Conservation (phyloP, 2,113 vertebrate genomes). For the Climacteris rufus region DNA sequence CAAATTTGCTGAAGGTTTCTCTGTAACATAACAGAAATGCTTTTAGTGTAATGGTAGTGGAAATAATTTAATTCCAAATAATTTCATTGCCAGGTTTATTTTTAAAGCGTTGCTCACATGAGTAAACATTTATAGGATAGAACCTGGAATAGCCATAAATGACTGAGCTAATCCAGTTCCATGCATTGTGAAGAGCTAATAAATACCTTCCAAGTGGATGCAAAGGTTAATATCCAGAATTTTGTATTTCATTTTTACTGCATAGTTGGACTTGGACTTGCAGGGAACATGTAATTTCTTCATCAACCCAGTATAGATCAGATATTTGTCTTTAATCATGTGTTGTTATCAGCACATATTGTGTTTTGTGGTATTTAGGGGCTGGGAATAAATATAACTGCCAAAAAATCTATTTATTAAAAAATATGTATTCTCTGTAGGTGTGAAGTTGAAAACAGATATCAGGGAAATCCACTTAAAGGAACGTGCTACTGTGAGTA, state of each 20-base stretch:
- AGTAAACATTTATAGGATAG: not conserved
- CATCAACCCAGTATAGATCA: not conserved
- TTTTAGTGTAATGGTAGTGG: constrained; percentile 13
- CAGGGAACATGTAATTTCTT: not conserved
- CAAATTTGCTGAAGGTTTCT: constrained; percentile 10
- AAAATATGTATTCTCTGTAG: constrained; percentile 60
- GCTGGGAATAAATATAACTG: not conserved
- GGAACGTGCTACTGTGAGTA: constrained; percentile 99
- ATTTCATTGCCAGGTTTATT: constrained; percentile 26
- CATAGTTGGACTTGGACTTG: not conserved
- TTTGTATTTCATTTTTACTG: not conserved
- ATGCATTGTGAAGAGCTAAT: not conserved
- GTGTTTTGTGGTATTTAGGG: not conserved
- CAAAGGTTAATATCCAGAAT: not conserved
- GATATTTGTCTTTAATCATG: not conserved
- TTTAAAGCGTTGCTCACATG: not conserved
- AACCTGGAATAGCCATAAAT: not conserved
- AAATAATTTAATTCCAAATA: constrained; percentile 36
- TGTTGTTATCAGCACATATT: not conserved
- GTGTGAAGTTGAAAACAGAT: constrained; percentile 96
- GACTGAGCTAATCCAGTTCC: not conserved
- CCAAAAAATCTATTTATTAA: not conserved
- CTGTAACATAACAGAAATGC: not conserved
- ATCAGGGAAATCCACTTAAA: constrained; percentile 98
- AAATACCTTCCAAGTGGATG: not conserved